Evolutionary conservation across 2,888 invertebrate species (phyloP), one percentile per base, ranked within the genome.

Genomic region (Neocrepidodera transversa): DNA sequence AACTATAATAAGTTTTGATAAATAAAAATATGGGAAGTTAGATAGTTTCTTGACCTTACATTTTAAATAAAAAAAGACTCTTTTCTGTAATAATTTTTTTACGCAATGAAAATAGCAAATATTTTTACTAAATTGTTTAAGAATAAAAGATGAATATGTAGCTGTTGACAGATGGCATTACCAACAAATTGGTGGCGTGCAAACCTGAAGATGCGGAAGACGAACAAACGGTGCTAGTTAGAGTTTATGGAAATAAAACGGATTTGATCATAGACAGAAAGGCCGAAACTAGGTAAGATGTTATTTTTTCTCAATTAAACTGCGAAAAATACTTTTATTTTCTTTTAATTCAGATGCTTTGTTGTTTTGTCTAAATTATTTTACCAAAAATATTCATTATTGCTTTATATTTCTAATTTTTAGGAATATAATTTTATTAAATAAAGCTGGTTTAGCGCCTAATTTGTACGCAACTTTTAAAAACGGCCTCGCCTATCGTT

Each of bases 401-500:
- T n/a, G n/a, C n/a, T n/a, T n/a, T n/a, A n/a, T n/a, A n/a, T n/a
- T n/a, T n/a, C n/a, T n/a, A n/a, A n/a, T n/a, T 75, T 75, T 43
- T 64, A 81, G 82, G 65, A 85, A 85, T 71, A 84, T 85, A 60
- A 75, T 82, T 62, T 70, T 89, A 65, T 80, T 93, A 63, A 85
- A 93, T 76, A 83, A 85, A 60, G 85, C 86, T 68, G 91, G 91
- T 13, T 84, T 93, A 70, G 94, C 95, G 40, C 93, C 97, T 50
- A 85, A 89, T 45, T 82, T 98, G 42, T 95, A 92, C 82, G 96
- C 93, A 47, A 89, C 90, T 43, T 98, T 98, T 80, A 85, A 88
- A 69, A 99, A 99, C 84, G 98, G 98, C 8, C 82, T 98, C 66
- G 92, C 91, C 35, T 98, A 97, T 79, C 90, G 93, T 78, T 93